Conservation (phyloP, 1,140 invertebrate species). For the Pseudachorutes palmiensis region DNA sequence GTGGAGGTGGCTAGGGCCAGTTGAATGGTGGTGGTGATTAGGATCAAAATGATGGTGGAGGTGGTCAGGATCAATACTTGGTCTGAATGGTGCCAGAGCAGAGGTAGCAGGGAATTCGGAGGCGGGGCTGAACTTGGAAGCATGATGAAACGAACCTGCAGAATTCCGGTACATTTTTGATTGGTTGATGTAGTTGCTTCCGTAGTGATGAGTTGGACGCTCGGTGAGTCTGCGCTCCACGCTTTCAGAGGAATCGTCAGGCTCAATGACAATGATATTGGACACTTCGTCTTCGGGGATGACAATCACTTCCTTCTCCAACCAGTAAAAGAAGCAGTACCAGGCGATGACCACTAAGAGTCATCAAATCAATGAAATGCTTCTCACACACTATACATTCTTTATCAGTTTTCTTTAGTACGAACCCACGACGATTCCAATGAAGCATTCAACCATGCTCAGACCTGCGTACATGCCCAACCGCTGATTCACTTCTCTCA, state of each 20-base stretch:
- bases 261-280: constrained; percentile 35
- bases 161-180: neutral
- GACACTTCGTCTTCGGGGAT: constrained; percentile 37
- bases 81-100: too few species aligned
- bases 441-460: neutral
- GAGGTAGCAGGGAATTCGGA: neutral
- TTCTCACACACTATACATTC: too few species aligned
- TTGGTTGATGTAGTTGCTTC: neutral
- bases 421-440: neutral
- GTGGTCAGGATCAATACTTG: too few species aligned
- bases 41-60: too few species aligned
- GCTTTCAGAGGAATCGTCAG: constrained; percentile 16
- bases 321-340: constrained; percentile 37
- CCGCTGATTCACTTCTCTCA: neutral
- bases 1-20: too few species aligned
- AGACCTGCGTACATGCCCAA: neutral
- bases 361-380: too few species aligned
- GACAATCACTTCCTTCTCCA: constrained; percentile 34
- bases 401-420: too few species aligned
- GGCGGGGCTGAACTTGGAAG: constrained; percentile 10
- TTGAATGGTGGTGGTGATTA: too few species aligned
- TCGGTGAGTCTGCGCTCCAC: neutral
- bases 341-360: too few species aligned
- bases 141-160: neutral
- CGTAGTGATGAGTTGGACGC: neutral